Evolutionary conservation across 2,113 vertebrate genomes (phyloP), one percentile per base, ranked within the genome.

Genomic region (Syngnathus typhle): DNA sequence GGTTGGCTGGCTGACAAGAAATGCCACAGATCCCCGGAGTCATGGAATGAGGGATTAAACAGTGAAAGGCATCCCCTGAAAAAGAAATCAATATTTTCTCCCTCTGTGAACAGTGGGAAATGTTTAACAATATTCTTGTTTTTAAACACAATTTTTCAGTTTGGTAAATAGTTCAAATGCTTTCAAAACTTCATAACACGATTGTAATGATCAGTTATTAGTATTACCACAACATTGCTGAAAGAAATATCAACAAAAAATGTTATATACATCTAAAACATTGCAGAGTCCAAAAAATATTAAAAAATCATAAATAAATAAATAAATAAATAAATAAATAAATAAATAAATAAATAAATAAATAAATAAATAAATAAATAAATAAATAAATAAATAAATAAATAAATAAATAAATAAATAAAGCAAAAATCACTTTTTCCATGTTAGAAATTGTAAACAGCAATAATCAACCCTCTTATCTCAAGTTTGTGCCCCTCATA

Each of bases 61-160:
- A 56, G 68, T 68, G 76, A 81, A 66, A 76, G 76, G 74, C 74
- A 79, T 68, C 79, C 76, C 71, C 65, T 73, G 52, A 60, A 84
- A 85, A 82, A 76, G 58, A 80, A 85, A 85, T 87, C 86, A 68
- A 82, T 82, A 81, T 82, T 84, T 80, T 72, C 73, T 81, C 74
- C 77, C 82, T 68, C 71, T 73, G 69, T 38, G 67, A 75, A 79
- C 65, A 41, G 75, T 39, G 18, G 67, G 73, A 70, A 68, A 49
- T 69, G 27, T 75, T 77, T 56, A 73, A 78, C 44, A 67, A 78
- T 52, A 71, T 71, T 74, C 73, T 67, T 46, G 52, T 67, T 73
- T 75, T 73, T 56, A 66, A 19, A 36, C 13, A 72, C 72, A 65
- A 66, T 79, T 68, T 68, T 70, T 86, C 37, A 58, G 67, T 61